Evolutionary conservation across 2,888 invertebrate species (phyloP).

Genomic region (Allolobophora icterica): DNA sequence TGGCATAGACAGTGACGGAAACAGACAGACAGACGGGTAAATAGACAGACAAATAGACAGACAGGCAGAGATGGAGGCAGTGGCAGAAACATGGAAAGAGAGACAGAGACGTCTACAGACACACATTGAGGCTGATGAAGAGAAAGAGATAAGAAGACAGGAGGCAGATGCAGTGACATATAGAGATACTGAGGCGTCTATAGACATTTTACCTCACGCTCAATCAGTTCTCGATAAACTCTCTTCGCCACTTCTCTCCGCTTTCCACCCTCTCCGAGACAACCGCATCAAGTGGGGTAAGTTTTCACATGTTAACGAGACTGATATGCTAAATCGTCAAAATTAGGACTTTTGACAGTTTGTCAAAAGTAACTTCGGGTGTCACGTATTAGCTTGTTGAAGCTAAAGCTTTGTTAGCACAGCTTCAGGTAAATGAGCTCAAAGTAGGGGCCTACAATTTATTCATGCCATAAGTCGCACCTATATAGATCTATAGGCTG

Average conservation of each 20-base stretch:
- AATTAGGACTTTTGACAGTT: neutral
- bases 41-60: neutral
- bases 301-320: neutral
- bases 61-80: neutral
- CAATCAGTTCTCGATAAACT: constrained; percentile 9
- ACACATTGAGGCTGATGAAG: no score
- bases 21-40: neutral
- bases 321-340: no score
- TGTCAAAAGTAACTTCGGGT: neutral
- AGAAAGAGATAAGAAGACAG: neutral
- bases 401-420: no score
- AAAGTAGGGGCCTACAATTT: no score
- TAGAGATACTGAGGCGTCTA: neutral
- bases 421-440: no score
- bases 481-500: no score
- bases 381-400: no score
- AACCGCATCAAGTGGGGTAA: neutral
- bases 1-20: neutral
- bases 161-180: neutral
- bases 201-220: neutral
- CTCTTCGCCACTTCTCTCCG: neutral
- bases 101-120: no score
- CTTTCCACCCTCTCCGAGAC: neutral
- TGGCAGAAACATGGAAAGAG: neutral
- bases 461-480: no score